Percentiles rank a stretch among this genome's conserved stretches.
Conservation (phyloP, 2,113 vertebrate genomes). For the Empidonax traillii region DNA sequence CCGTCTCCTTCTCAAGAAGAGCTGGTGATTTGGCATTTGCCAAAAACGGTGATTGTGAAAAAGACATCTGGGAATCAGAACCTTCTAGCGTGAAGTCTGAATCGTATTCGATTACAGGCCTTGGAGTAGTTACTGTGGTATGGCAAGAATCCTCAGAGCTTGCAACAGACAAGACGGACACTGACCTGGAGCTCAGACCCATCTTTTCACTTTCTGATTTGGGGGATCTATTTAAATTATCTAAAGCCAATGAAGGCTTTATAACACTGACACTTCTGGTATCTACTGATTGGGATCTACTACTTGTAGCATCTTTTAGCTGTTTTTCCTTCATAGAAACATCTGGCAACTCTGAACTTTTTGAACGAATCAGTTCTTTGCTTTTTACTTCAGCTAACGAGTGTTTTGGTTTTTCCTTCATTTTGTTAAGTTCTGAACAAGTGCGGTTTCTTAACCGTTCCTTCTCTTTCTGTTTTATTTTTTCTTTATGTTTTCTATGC, state of each 20-base stretch:
- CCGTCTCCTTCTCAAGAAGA: conserved; percentile 82
- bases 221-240: conserved; percentile 86
- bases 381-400: conserved; percentile 72
- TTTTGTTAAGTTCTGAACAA: conserved; percentile 81
- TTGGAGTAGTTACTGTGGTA: conserved; percentile 83
- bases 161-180: conserved; percentile 89
- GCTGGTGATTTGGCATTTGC: conserved; percentile 87
- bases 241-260: conserved; percentile 77
- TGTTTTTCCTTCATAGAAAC: conserved; percentile 79
- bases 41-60: conserved; percentile 87
- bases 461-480: conserved; percentile 97
- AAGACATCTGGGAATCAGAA: conserved; percentile 90
- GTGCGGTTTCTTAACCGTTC: conserved; percentile 89
- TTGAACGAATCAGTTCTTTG: conserved; percentile 90
- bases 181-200: conserved; percentile 86
- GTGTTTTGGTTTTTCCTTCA: conserved; percentile 82
- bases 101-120: conserved; percentile 83
- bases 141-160: conserved; percentile 96
- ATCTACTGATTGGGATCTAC: conserved; percentile 86
- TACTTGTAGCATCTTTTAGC: conserved; percentile 81
- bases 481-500: conserved; percentile 97
- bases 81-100: conserved; percentile 88
- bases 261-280: conserved; percentile 74
- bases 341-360: conserved; percentile 90
- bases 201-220: conserved; percentile 86